Evolutionary conservation across 2,797 vertebrate species (phyloP), one percentile per base, ranked within the genome.

Genomic region (Zalophus californianus): DNA sequence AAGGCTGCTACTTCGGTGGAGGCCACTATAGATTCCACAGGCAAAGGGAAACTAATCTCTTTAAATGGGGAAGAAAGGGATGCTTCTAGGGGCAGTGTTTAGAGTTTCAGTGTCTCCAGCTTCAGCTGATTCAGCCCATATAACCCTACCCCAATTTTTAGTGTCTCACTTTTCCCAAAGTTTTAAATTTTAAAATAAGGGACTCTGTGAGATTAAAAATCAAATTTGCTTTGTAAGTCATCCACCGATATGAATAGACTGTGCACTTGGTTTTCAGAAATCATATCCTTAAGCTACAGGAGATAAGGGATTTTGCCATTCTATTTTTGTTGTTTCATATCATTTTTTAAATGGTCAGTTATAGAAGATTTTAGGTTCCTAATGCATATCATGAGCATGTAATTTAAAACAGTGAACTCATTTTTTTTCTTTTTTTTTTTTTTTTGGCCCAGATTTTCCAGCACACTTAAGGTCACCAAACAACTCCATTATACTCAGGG

Each of bases 371-470:
- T 94, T 83, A 60, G 2, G 5, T 89, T 85, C 70, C 11, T 70
- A 73, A 72, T 7, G 1, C 11, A 92, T 48, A 56, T 94, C 1
- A 84, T 84, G 35, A 89, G 9, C 38, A 78, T 79, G 3, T 32
- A 50, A 66, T 64, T 86, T 64, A 89, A 92, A 89, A 0, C 38
- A 41, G 35, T 20, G 6, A 60, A 78, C 23, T 88, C n/a, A 58
- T 68, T 79, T 73, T 86, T 96, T 78, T 80, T 15, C 82, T 23
- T 54, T 79, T 77, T 77, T 91, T 77, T 77, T 91, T 32, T 96
- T 82, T 83, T 35, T 35, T 35, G 35, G 29, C 16, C 15, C 58
- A 23, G 3, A 7, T 52, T 75, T 8, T 68, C 7, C 2, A 85
- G 23, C 6, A 94, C 18, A 70, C 14, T 41, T 82, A 56, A 84